Conservation (phyloP, 2,888 invertebrate genomes). For the Caenorhabditis becei region DNA sequence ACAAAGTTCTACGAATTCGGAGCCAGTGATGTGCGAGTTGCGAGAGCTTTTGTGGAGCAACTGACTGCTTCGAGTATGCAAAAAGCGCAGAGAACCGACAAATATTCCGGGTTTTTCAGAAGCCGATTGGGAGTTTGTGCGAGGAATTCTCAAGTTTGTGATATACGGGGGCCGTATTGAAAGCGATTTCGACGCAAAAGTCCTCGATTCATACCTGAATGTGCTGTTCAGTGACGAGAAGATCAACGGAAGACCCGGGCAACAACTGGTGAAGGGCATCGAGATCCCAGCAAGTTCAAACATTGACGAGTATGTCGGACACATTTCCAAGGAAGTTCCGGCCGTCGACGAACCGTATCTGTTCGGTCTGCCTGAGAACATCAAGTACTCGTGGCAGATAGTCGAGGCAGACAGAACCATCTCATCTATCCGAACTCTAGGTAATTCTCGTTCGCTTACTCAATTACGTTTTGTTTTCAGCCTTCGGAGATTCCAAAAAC, state of each 20-base stretch:
- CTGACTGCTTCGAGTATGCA: slow-evolving; percentile 79
- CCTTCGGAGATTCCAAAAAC: slow-evolving; percentile 78
- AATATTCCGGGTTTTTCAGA: no score
- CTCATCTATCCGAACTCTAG: slow-evolving; percentile 84
- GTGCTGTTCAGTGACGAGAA: slow-evolving; percentile 79
- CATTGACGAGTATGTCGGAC: slow-evolving; percentile 82
- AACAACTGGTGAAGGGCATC: slow-evolving; percentile 63
- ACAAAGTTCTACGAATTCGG: slow-evolving; percentile 92
- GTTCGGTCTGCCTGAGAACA: slow-evolving; percentile 91
- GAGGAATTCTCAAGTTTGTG: slow-evolving; percentile 88
- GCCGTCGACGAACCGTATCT: slow-evolving; percentile 82
- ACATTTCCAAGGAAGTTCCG: slow-evolving; percentile 85
- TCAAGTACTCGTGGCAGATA: slow-evolving; percentile 90
- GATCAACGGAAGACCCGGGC: slow-evolving; percentile 67
- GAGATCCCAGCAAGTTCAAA: slow-evolving; percentile 51
- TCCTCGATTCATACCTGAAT: slow-evolving; percentile 86
- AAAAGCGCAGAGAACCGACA: background rate
- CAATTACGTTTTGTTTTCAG: no score
- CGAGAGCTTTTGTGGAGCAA: slow-evolving; percentile 86
- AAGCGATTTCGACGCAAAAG: slow-evolving; percentile 87
- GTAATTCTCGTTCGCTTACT: no score
- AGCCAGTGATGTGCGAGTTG: slow-evolving; percentile 89
- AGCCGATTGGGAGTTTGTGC: slow-evolving; percentile 87
- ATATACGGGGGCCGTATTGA: slow-evolving; percentile 92
- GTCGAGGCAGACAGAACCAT: slow-evolving; percentile 86